Evolutionary conservation across 2,888 invertebrate genomes (phyloP), one percentile per base, ranked within the genome.

Genomic region (Platycheirus albimanus): DNA sequence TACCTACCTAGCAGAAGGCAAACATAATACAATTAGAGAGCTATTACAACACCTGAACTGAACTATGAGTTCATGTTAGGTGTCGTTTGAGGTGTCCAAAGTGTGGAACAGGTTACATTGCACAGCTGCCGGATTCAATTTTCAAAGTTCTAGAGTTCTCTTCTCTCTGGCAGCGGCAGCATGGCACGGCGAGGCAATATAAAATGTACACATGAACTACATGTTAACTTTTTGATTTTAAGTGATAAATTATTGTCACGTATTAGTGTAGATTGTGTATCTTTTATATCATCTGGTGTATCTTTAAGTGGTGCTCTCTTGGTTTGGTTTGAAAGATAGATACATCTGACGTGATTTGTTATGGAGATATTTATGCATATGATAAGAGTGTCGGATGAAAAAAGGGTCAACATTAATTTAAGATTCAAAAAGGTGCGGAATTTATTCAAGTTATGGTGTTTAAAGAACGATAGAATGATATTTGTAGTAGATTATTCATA

Each of bases 11-110:
- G n/a, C n/a, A 76, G 80, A 71, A 79, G 71, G 70, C 52, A 47
- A 76, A 61, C 41, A 61, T 61, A 81, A 66, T 71, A 61, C 70
- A 81, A 76, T 80, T 75, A 69, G 75, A 41, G 10, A 70, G 47
- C 28, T 45, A 69, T 80, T 70, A 72, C 41, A 45, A 61, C 61
- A 61, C 61, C 61, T 61, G 47, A 69, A 38, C 54, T 64, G 79
- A 79, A 74, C 80, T 80, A 69, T 43, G 64, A 24, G 75, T 58
- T 64, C 63, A 70, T 43, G 28, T 10, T 19, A n/a, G 11, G 36
- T 67, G 33, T 36, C 28, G 10, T 58, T 28, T n/a, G n/a, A n/a
- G n/a, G n/a, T n/a, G n/a, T n/a, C n/a, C n/a, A 6, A 11, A 15
- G 28, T 17, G 30, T 43, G 45, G 71, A 64, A 49, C 56, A 64